Evolutionary conservation across 1,140 invertebrate species (phyloP).

Genomic region (Pogonomyrmex californicus): DNA sequence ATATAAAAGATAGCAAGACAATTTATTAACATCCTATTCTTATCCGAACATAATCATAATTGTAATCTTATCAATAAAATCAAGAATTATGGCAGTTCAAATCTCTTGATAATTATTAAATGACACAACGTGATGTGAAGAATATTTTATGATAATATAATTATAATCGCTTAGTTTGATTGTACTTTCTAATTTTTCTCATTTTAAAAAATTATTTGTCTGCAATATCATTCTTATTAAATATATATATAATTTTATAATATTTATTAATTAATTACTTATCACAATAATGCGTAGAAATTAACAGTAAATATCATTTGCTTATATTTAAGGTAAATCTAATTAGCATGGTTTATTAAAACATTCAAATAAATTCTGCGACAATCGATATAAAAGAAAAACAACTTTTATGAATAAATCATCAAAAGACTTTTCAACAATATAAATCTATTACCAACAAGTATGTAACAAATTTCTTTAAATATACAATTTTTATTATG

Average conservation of each 20-base stretch:
- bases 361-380: conserved; percentile 11
- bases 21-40: neutral
- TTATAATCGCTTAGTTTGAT: neutral
- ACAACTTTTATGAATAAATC: neutral
- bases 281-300: neutral
- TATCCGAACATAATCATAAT: neutral
- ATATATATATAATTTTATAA: neutral
- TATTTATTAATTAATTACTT: neutral
- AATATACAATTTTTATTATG: neutral
- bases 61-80: conserved; percentile 19
- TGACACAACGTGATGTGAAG: neutral
- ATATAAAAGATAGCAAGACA: neutral
- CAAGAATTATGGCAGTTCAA: neutral
- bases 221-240: neutral
- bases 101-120: neutral
- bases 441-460: neutral
- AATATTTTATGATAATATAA: conserved; percentile 11
- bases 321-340: neutral
- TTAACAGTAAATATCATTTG: conserved; percentile 7
- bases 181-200: neutral
- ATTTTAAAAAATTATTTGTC: neutral
- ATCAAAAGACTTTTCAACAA: neutral
- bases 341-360: neutral
- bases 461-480: neutral
- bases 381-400: neutral